Evolutionary conservation across 2,888 invertebrate genomes (phyloP), one percentile per base, ranked within the genome.

Genomic region (Vanessa cardui): DNA sequence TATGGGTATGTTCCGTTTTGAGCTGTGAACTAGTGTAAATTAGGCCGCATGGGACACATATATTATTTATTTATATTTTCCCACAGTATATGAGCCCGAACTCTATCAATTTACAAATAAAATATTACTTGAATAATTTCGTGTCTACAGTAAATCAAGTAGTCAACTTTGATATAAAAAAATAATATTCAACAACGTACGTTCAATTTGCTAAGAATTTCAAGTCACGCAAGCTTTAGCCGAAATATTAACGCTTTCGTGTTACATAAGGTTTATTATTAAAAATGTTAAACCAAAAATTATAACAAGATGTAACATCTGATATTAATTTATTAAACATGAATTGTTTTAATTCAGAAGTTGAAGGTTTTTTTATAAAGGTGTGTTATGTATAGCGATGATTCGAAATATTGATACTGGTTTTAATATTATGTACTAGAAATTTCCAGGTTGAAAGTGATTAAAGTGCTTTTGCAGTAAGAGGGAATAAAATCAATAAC

Each of bases 171-270:
- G 50, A 50, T 59, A 59, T 50, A 44, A 64, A n/a, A 21, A 54
- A 21, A 16, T 33, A n/a, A 56, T 33, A 56, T 31, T 15, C 9
- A 56, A 33, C n/a, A 18, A 18, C 26, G 15, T 21, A 21, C 20
- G 16, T 52, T 26, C 20, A 21, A 26, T 52, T 52, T 21, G 6
- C 15, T 26, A 26, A 39, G 50, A 59, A 31, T 44, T 58, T 59
- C 49, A 59, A 44, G 58, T 64, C 64, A 64, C 64, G 58, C 64
- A 64, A 64, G 18, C 58, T 58, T n/a, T 18, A 50, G 44, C 26
- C 64, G 26, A 64, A 64, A 59, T 59, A 44, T 64, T 59, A 50
- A 64, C 49, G 49, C 49, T 59, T 64, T 58, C 31, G 9, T 2
- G n/a, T 54, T 26, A 26, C 16, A 16, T 26, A 39, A 44, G 26